These are phyloP conservation scores for Pachyseris speciosa DNA, from an alignment of 64 coral and sea anemone genomes.

Conservation along the genomic window DNA sequence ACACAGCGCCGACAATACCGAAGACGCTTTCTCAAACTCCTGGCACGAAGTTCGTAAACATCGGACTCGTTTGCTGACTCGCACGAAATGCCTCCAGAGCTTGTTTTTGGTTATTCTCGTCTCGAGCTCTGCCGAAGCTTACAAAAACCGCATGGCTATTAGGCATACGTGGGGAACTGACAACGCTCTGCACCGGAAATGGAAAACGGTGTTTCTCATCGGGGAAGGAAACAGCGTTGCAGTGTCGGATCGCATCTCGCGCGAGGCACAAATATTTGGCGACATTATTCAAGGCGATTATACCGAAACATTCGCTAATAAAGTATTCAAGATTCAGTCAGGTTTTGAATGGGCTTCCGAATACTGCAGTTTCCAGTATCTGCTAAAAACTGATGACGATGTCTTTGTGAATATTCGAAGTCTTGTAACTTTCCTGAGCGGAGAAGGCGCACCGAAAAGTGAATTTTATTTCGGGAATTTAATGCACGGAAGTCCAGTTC, in stretches of 20 bases:
- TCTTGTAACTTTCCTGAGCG: slow-evolving; percentile 7
- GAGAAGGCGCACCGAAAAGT: neutral
- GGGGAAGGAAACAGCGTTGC: slow-evolving; percentile 21
- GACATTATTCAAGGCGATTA: slow-evolving; percentile 74
- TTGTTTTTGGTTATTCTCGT: slow-evolving; percentile 58
- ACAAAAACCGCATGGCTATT: slow-evolving; percentile 61
- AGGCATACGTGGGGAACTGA: slow-evolving; percentile 62
- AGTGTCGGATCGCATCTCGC: slow-evolving; percentile 23
- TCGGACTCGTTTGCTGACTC: slow-evolving; percentile 52
- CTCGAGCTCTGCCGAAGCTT: slow-evolving; percentile 35
- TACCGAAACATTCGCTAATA: slow-evolving; percentile 44
- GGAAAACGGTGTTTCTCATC: slow-evolving; percentile 64
- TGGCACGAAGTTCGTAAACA: slow-evolving; percentile 42
- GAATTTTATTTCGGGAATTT: slow-evolving; percentile 47
- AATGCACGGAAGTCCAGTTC: slow-evolving; percentile 18
- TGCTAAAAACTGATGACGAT: slow-evolving; percentile 68
- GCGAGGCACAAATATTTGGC: slow-evolving; percentile 62
- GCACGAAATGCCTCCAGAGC: slow-evolving; percentile 4
- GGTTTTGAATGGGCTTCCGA: slow-evolving; percentile 71
- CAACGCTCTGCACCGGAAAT: slow-evolving; percentile 51
- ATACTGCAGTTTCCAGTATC: slow-evolving; percentile 54
- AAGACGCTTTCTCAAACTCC: slow-evolving; percentile 13
- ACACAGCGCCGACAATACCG: neutral
- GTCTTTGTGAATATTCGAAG: slow-evolving; percentile 44
- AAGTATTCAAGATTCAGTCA: slow-evolving; percentile 51